phyloP scores from a whole-genome alignment of 1,140 invertebrate species.

The Pseudomyrmex gracilis region DNA sequence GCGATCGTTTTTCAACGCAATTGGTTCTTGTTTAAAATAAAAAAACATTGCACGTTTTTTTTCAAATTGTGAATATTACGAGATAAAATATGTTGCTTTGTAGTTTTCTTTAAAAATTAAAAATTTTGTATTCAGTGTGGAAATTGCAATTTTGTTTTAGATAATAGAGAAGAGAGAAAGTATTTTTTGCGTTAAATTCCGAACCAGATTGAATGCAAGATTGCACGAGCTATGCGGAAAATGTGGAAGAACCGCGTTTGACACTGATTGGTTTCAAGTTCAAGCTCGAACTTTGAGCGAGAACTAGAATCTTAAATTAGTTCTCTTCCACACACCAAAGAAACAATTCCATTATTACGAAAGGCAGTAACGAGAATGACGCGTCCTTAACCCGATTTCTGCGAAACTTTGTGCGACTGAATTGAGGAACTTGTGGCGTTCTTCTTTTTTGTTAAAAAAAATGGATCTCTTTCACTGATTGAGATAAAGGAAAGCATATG shows the following conservation, averaged over 20 bases:
- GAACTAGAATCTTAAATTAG: constrained; percentile 12
- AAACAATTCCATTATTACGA: constrained; percentile 49
- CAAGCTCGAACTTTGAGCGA: constrained; percentile 20
- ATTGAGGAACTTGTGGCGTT: constrained; percentile 21
- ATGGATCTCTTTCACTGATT: constrained; percentile 25
- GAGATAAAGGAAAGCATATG: neutral
- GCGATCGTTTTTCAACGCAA: constrained; percentile 4
- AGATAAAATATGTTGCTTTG: neutral
- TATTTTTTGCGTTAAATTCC: too few species aligned
- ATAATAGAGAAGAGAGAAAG: too few species aligned
- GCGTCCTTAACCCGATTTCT: constrained; percentile 54
- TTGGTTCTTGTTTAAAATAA: neutral
- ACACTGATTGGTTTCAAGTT: constrained; percentile 38
- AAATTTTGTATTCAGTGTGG: too few species aligned
- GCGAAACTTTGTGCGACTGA: constrained; percentile 31
- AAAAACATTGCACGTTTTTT: neutral
- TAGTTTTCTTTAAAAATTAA: neutral
- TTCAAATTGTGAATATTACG: neutral
- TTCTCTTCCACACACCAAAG: constrained; percentile 37
- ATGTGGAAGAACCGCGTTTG: neutral
- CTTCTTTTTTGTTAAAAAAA: constrained; percentile 28
- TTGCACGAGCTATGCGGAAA: neutral
- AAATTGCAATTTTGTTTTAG: too few species aligned
- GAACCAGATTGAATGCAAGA: too few species aligned
- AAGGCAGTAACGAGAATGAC: constrained; percentile 45